Base-by-base conservation (phyloP, 2,888 invertebrate species). In the Polietes domitor region DNA sequence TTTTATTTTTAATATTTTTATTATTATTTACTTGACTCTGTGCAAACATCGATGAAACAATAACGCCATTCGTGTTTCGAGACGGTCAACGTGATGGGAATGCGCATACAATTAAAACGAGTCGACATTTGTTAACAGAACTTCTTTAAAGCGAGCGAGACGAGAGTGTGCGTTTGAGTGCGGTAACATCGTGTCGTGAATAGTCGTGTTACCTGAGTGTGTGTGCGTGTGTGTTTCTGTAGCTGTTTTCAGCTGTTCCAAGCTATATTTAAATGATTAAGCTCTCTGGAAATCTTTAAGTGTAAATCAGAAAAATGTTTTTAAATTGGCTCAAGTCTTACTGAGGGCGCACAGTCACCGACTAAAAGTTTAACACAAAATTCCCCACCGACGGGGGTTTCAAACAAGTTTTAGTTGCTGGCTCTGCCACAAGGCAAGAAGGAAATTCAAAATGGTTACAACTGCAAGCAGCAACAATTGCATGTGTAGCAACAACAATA, bases 391-490 rank as follows among this genome's bases (percentile, higher is more conserved):
- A 26, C 10, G 26, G 26, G 24, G 15, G 24, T 12, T 26, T 26
- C 12, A 32, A 32, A 61, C 61, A 1, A 61, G 19, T 26, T 15
- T 58, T 26, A 24, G 15, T 28, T 4, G 15, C n/a, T 4, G 37
- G 37, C 37, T 37, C 37, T 37, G 37, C 37, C 37, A 37, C 10
- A 53, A 70, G 37, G 37, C 32, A 28, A 68, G 61, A 63, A 63
- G n/a, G 63, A 81, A 80, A 76, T 76, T 41, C 84, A 86, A 88
- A 86, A 88, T 88, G 89, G 88, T 89, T 88, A 82, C 87, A 86
- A 86, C 87, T 86, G 86, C 85, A 61, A 70, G 21, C 81, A 84
- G 82, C 80, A 53, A 32, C 15, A 83, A 55, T 81, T 77, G 79
- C 84, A 58, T 32, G 68, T 63, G 53, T 50, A 32, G 50, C 77